Conservation (phyloP, 2,113 vertebrate species). For the Ginglymostoma cirratum region DNA sequence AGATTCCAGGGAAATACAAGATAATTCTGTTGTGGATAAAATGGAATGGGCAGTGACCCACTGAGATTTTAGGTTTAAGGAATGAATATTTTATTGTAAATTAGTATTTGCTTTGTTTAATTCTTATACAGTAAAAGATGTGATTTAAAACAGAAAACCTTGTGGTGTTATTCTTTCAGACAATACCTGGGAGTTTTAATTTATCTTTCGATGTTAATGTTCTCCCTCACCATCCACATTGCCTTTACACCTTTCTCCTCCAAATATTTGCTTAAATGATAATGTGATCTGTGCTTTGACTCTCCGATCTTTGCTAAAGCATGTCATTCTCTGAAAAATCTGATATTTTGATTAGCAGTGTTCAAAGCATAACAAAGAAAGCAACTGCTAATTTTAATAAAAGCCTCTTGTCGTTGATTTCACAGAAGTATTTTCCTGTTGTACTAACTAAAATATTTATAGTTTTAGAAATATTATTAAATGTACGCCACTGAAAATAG, state of each 20-base stretch:
- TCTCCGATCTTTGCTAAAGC: background rate
- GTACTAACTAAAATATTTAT: background rate
- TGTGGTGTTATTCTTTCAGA: background rate
- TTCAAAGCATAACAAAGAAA: background rate
- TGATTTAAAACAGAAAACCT: background rate
- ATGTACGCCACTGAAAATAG: background rate
- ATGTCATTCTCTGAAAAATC: background rate
- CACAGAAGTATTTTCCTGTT: background rate
- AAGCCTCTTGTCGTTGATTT: background rate
- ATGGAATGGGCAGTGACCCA: background rate
- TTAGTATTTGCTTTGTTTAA: background rate
- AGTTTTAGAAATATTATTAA: background rate
- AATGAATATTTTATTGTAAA: background rate
- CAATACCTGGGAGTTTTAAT: background rate
- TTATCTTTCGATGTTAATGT: background rate
- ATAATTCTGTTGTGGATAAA: background rate
- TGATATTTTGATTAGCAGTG: background rate
- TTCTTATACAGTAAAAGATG: background rate
- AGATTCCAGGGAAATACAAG: background rate
- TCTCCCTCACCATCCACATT: background rate
- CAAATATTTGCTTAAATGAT: background rate
- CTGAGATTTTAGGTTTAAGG: background rate
- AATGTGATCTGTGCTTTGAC: background rate
- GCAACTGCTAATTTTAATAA: background rate
- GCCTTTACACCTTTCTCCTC: background rate